phyloP scores from a whole-genome alignment of 2,797 vertebrate genomes.

The Triplophysa yarkandensis region DNA sequence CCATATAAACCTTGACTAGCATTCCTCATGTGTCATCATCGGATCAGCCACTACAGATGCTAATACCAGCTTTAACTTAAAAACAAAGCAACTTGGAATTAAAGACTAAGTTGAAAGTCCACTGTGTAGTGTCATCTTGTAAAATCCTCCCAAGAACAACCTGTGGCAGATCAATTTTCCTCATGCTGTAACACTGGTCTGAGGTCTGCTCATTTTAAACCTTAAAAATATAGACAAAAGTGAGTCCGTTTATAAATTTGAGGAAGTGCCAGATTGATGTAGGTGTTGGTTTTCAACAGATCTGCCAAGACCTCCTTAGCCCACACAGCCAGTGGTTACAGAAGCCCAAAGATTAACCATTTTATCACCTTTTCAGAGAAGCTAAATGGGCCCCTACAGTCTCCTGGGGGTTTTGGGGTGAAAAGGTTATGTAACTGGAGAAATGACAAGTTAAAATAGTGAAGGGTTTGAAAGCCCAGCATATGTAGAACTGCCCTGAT shows the following conservation, averaged over 20 bases:
- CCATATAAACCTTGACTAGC: no score
- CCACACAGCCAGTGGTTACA: constrained; percentile 17
- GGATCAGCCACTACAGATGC: background rate
- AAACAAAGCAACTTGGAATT: background rate
- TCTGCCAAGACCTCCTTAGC: constrained; percentile 40
- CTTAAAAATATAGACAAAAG: background rate
- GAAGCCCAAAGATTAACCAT: constrained; percentile 33
- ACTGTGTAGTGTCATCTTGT: background rate
- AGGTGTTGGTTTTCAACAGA: constrained; percentile 58
- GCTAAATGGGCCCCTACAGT: constrained; percentile 57
- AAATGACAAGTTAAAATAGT: constrained; percentile 12
- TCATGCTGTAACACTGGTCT: background rate
- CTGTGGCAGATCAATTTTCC: background rate
- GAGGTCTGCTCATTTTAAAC: constrained; percentile 5
- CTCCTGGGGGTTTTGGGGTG: constrained; percentile 65
- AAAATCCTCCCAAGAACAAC: background rate
- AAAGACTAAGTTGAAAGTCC: background rate
- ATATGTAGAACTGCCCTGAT: background rate
- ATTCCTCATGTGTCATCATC: background rate
- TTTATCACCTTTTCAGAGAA: constrained; percentile 31
- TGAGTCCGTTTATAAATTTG: constrained; percentile 49
- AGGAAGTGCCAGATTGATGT: constrained; percentile 42
- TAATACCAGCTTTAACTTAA: constrained; percentile 11
- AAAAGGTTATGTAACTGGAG: constrained; percentile 37
- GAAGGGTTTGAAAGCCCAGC: background rate